phyloP scores from a whole-genome alignment of 2,113 vertebrate species.

The Machaerirhynchus nigripectus region DNA sequence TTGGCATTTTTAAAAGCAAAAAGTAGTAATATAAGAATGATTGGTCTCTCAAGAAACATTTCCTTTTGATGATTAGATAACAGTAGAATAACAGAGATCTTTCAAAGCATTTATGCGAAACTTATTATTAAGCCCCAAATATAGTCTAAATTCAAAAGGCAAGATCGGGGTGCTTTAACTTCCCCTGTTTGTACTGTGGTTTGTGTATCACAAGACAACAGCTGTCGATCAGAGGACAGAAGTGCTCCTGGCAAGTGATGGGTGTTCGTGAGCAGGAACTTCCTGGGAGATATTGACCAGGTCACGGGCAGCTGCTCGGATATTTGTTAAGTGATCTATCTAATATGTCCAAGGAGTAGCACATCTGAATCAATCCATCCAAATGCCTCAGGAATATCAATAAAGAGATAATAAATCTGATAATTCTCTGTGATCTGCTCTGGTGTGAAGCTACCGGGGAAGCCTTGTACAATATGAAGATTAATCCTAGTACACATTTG shows the following conservation, averaged over 20 bases:
- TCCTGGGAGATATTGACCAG: slow-evolving; percentile 38
- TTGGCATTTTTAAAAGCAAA: background rate
- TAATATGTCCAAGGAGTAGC: slow-evolving; percentile 5
- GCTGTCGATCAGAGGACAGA: background rate
- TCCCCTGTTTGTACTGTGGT: background rate
- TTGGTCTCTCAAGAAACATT: background rate
- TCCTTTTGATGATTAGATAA: background rate
- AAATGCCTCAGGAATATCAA: slow-evolving; percentile 39
- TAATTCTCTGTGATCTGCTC: slow-evolving; percentile 26
- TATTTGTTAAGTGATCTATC: slow-evolving; percentile 53
- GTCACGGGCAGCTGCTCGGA: slow-evolving; percentile 9
- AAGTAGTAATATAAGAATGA: background rate
- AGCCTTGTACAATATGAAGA: background rate
- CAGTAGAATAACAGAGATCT: background rate
- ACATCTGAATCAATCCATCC: slow-evolving; percentile 25
- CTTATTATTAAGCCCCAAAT: background rate
- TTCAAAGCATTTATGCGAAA: background rate
- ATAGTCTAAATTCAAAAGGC: background rate
- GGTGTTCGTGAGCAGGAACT: slow-evolving; percentile 17
- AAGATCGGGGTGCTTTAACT: background rate
- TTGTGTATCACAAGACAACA: background rate
- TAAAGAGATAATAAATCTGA: slow-evolving; percentile 45
- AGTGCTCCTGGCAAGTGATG: background rate
- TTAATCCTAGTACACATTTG: slow-evolving; percentile 19
- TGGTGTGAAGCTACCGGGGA: background rate